phyloP scores from a whole-genome alignment of 2,888 invertebrate genomes.

The Amphipoea lucens region DNA sequence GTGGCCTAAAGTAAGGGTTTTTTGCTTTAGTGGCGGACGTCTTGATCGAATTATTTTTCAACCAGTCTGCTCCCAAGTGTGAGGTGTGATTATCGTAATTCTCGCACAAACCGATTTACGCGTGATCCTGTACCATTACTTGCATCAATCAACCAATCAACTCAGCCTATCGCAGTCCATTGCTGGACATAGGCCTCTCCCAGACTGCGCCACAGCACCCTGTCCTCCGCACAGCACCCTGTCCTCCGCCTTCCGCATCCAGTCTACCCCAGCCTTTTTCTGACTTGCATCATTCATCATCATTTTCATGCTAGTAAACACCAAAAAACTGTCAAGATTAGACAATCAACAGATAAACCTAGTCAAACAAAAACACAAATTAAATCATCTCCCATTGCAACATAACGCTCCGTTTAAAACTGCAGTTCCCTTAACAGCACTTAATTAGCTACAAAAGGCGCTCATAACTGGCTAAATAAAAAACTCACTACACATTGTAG shows the following conservation, averaged over 20 bases:
- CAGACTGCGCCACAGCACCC: no score
- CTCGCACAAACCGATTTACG: not conserved
- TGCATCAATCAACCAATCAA: not conserved
- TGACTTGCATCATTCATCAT: not conserved
- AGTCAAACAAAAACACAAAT: slow-evolving; percentile 1
- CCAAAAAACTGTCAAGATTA: not conserved
- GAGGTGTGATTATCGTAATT: not conserved
- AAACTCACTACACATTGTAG: slow-evolving; percentile 20
- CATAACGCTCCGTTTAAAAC: slow-evolving; percentile 4
- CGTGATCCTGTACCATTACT: not conserved
- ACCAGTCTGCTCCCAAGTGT: not conserved
- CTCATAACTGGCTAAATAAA: slow-evolving; percentile 36
- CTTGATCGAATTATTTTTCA: not conserved
- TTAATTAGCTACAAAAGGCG: slow-evolving; percentile 23
- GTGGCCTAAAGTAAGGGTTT: not conserved
- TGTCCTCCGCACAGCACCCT: no score
- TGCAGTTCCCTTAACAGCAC: slow-evolving; percentile 7
- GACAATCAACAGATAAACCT: not conserved
- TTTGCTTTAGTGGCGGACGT: not conserved
- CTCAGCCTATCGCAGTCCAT: no score
- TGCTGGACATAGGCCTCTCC: no score
- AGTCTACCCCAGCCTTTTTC: no score
- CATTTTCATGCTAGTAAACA: not conserved
- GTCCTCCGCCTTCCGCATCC: no score
- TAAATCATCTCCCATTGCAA: not conserved